Evolutionary conservation across 2,888 invertebrate genomes (phyloP), one percentile per base, ranked within the genome.

Genomic region (Drosophila anomelani): DNA sequence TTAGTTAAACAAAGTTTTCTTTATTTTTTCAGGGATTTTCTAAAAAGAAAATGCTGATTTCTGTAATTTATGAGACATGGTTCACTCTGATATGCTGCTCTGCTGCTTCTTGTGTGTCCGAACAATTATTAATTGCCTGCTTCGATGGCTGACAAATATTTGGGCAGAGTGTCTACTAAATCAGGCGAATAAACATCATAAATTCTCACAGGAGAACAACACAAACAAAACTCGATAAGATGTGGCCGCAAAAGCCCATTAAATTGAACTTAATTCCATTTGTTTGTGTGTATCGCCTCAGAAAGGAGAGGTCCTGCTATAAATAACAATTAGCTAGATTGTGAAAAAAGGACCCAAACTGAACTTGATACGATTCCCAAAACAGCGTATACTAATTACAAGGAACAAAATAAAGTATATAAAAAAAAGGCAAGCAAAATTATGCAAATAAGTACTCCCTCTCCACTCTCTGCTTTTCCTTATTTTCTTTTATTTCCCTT

Each of bases 291-390:
- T 55, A 32, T 49, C 17, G 49, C 8, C 75, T 72, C 70, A 62
- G 76, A 81, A 73, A 53, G 57, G 66, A 55, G 47, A 29, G 51
- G 36, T 53, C 78, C 70, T 71, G 77, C 77, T 71, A 86, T 90
- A 88, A 88, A 90, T 88, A 81, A 84, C 84, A 88, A 88, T 90
- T 88, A 84, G 80, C 78, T 74, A 80, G 80, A 88, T 83, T 80
- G 83, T 81, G 69, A 88, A 81, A 88, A 88, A 88, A 79, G 76
- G 62, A 55, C 47, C 64, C 39, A 58, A 62, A 55, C 38, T 23
- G 29, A 63, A 73, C 32, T 62, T 56, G 55, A 72, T 56, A 57
- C 71, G 39, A 53, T 72, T 57, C 51, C 39, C 73, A 57, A 17
- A 12, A 26, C 71, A 20, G 32, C 44, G 75, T 47, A 67, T 76